These are phyloP conservation scores for Mergus octosetaceus DNA, from an alignment of 2,797 vertebrate genomes.

Conservation along the genomic window DNA sequence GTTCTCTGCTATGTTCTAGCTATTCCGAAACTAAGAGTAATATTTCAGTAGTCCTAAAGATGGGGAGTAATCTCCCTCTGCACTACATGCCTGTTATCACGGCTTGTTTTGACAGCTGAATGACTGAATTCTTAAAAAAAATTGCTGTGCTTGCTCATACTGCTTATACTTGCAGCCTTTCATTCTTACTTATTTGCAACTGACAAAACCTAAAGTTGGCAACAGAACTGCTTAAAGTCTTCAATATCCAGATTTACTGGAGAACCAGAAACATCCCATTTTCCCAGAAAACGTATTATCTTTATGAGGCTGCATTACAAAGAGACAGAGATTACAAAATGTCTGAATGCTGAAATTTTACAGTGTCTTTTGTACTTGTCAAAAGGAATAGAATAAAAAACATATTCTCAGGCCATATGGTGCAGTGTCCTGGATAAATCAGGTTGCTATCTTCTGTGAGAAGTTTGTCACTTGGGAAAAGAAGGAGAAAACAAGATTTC, in stretches of 20 bases:
- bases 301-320: neutral
- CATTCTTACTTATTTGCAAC: neutral
- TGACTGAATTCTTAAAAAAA: neutral
- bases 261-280: neutral
- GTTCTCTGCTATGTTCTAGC: neutral
- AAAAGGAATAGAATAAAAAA: neutral
- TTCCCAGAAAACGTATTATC: neutral
- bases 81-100: neutral
- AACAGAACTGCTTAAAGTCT: neutral
- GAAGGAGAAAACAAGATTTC: neutral
- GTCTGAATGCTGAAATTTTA: neutral
- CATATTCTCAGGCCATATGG: neutral
- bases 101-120: neutral
- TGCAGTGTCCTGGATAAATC: neutral
- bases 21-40: neutral
- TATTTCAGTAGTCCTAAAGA: neutral
- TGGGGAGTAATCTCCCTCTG: accelerated
- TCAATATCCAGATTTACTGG: neutral
- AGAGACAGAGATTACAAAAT: neutral
- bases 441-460: neutral
- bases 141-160: neutral
- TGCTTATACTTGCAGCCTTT: neutral
- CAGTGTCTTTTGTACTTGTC: neutral
- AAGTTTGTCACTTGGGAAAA: neutral
- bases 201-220: neutral